Evolutionary conservation across 2,797 vertebrate species (phyloP).

Genomic region (Uromys caudimaculatus): DNA sequence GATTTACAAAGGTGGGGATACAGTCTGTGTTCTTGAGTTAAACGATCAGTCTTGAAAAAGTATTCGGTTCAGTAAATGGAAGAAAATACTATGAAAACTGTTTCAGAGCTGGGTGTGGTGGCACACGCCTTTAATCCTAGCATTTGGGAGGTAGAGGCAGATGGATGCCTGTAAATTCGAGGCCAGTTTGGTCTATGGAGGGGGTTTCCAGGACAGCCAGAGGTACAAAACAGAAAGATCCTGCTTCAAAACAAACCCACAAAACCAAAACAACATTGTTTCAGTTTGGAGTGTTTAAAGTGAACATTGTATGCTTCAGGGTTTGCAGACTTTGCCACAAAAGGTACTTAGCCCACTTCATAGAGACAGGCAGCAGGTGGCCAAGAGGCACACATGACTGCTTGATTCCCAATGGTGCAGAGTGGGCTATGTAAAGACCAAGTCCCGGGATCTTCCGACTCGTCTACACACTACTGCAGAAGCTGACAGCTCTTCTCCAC

Average conservation of each 20-base stretch:
- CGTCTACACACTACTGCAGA: slow-evolving; percentile 19
- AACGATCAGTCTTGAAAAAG: not conserved
- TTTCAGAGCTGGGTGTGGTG: not conserved
- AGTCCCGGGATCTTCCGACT: not conserved
- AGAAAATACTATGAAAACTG: not conserved
- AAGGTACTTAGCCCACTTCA: not conserved
- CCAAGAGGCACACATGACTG: not conserved
- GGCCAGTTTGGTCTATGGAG: not conserved
- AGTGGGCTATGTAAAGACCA: not conserved
- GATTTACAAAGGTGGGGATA: not conserved
- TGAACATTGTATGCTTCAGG: not conserved
- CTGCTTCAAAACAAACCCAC: not conserved
- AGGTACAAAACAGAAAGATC: not conserved
- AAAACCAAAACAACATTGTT: not conserved
- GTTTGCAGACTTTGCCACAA: not conserved
- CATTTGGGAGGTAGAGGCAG: not conserved
- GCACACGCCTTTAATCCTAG: not conserved
- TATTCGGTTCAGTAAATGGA: not conserved
- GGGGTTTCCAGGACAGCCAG: too few relatives aligned
- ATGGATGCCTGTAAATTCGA: not conserved
- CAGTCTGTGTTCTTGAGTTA: not conserved
- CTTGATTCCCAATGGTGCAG: not conserved
- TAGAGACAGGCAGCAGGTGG: not conserved
- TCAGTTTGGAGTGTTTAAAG: not conserved
- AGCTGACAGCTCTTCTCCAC: not conserved